A percentile compares a stretch with the other conserved stretches of the same genome.
Conservation (phyloP, 2,888 invertebrate species). For the Colostygia pectinataria region DNA sequence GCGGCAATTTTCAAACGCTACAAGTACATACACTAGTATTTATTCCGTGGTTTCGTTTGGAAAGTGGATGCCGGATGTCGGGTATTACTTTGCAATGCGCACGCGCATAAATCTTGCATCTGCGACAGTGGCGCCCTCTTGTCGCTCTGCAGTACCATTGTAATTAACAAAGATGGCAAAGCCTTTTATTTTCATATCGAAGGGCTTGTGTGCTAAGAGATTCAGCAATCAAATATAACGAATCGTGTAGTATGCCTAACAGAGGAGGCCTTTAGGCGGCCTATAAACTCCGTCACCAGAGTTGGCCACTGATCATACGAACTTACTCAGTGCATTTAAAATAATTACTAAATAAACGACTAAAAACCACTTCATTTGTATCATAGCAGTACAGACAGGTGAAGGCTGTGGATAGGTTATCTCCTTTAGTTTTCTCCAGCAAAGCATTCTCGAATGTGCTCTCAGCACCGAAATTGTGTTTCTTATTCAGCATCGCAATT, state of each 20-base stretch:
- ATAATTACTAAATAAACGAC: too few species aligned
- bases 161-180: conserved; percentile 23
- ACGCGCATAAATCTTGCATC: conserved; percentile 57
- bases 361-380: too few species aligned
- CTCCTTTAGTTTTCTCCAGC: conserved; percentile 53
- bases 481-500: conserved; percentile 52
- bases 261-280: too few species aligned
- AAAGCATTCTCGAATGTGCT: conserved; percentile 52
- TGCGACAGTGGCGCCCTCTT: conserved; percentile 48
- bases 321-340: too few species aligned
- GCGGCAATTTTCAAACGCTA: conserved; percentile 57
- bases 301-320: too few species aligned
- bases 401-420: conserved; percentile 57
- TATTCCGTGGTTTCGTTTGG: conserved; percentile 43
- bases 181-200: conserved; percentile 15
- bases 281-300: too few species aligned
- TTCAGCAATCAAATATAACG: too few species aligned
- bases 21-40: conserved; percentile 9
- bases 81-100: conserved; percentile 53
- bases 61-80: conserved; percentile 63
- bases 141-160: conserved; percentile 37
- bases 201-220: not conserved
- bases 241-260: too few species aligned
- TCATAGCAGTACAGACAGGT: too few species aligned
- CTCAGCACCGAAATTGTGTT: conserved; percentile 44